Percentiles rank a stretch among this genome's conserved stretches.
These are phyloP conservation scores for Neodiprion pinetum DNA, from an alignment of 1,140 invertebrate species.

Conservation along the genomic window DNA sequence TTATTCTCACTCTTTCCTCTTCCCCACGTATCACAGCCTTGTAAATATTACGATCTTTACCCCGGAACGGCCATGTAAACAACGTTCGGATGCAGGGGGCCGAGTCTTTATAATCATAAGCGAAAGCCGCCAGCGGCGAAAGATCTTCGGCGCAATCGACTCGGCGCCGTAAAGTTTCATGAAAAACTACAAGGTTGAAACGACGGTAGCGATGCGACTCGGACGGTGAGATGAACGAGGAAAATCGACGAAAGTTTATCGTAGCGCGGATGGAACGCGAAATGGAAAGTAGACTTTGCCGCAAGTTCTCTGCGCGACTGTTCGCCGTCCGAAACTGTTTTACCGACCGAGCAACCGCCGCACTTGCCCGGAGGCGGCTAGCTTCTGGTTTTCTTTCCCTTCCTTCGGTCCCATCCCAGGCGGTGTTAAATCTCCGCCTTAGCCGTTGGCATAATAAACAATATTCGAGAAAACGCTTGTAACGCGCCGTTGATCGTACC, in stretches of 20 bases:
- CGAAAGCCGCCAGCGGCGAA: not conserved
- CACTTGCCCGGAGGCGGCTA: not conserved
- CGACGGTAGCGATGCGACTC: not conserved
- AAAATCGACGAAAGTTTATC: not conserved
- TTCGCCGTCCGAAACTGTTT: not conserved
- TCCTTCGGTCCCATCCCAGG: not conserved
- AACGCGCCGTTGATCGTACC: too few relatives aligned
- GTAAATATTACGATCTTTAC: not conserved
- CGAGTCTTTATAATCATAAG: not conserved
- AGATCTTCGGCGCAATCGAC: not conserved
- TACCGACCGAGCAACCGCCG: not conserved
- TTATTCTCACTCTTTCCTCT: not conserved
- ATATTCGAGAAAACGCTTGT: not conserved
- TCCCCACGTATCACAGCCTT: not conserved
- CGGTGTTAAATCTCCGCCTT: not conserved
- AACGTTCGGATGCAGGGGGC: not conserved
- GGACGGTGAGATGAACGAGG: not conserved
- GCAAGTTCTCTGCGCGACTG: not conserved
- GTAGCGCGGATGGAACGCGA: not conserved
- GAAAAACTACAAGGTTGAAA: not conserved
- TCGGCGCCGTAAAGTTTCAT: not conserved
- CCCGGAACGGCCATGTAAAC: too few relatives aligned
- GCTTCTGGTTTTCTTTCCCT: too few relatives aligned
- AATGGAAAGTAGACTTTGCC: not conserved
- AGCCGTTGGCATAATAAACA: slow-evolving; percentile 2